Evolutionary conservation across 2,888 invertebrate species (phyloP).

Genomic region (Caenorhabditis sp.): DNA sequence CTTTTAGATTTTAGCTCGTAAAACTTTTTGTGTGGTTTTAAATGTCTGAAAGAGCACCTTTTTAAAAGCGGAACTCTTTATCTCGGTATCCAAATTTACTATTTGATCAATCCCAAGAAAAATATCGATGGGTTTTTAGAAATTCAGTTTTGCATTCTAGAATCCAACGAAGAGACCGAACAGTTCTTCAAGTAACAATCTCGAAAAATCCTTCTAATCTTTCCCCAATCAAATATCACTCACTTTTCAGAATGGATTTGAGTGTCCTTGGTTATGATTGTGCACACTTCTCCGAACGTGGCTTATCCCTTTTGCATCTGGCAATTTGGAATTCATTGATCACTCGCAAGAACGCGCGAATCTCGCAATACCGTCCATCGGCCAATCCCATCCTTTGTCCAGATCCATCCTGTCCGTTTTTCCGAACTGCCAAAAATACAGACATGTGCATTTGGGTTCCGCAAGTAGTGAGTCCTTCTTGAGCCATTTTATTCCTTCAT

Average conservation of each 20-base stretch:
- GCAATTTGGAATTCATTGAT: constrained; percentile 51
- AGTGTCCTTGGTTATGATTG: constrained; percentile 57
- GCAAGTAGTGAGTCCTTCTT: constrained; percentile 18
- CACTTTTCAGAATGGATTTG: constrained; percentile 54
- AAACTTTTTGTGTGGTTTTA: no score
- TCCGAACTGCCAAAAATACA: constrained; percentile 50
- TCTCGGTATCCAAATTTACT: no score
- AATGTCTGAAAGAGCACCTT: no score
- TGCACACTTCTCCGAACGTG: constrained; percentile 57
- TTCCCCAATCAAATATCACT: no score
- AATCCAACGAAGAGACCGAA: no score
- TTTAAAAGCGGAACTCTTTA: no score
- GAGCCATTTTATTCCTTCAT: neutral
- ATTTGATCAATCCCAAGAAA: no score
- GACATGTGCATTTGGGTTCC: constrained; percentile 54
- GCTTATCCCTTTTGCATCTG: constrained; percentile 52
- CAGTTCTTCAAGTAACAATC: no score
- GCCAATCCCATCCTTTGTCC: constrained; percentile 44
- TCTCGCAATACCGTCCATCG: constrained; percentile 38
- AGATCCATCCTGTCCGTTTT: constrained; percentile 55
- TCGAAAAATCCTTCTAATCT: no score
- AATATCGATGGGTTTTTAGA: no score
- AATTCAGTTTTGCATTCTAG: no score
- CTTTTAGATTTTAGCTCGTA: no score
- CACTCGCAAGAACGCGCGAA: constrained; percentile 40